These are phyloP conservation scores for Pterobdella sp. DNA, from an alignment of 2,888 invertebrate species.

Conservation along the genomic window DNA sequence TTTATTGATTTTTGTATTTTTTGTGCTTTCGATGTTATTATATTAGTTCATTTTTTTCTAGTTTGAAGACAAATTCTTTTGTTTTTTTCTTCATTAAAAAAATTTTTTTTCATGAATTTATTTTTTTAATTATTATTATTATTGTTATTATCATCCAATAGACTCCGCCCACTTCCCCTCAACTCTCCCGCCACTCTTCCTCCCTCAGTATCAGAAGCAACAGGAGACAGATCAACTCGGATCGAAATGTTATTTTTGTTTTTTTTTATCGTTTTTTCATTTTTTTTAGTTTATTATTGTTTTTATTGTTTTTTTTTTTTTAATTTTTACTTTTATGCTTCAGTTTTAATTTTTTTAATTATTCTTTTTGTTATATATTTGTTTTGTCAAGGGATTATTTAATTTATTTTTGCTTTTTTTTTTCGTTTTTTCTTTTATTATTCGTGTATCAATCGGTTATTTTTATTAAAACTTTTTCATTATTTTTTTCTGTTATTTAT, in stretches of 20 bases:
- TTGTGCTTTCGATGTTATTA: background rate
- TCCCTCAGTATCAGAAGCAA: constrained; percentile 21
- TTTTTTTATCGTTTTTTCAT: constrained; percentile 3
- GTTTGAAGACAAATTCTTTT: too few species aligned
- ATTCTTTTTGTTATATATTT: background rate
- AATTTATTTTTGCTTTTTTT: background rate
- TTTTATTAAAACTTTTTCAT: background rate
- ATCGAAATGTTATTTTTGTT: background rate
- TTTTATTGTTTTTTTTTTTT: background rate
- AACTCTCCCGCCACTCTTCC: constrained; percentile 19
- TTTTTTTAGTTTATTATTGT: background rate
- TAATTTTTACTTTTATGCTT: background rate
- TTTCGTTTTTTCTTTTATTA: background rate
- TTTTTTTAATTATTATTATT: too few species aligned
- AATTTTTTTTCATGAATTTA: too few species aligned
- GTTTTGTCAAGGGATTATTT: too few species aligned
- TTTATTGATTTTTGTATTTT: background rate
- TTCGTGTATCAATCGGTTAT: background rate
- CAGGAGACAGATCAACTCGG: background rate
- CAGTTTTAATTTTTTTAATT: background rate
- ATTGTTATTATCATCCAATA: background rate
- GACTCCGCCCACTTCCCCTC: constrained; percentile 19
- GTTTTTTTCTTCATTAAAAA: too few species aligned
- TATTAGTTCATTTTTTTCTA: background rate
- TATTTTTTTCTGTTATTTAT: background rate